These are phyloP conservation scores for Crocallis elinguaria DNA, from an alignment of 2,888 invertebrate genomes.

Conservation along the genomic window DNA sequence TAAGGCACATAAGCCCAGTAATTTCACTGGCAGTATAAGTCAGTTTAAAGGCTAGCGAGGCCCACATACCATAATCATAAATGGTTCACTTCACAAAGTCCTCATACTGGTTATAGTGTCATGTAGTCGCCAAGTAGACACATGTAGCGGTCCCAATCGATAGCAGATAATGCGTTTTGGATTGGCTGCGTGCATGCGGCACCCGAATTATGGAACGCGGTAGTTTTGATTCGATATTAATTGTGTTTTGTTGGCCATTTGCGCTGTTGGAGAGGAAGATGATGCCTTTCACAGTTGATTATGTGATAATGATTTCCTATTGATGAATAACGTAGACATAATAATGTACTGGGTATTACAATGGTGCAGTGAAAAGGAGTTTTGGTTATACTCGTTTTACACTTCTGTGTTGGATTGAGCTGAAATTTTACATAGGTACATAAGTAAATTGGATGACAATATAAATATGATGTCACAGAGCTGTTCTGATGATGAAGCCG, in stretches of 20 bases:
- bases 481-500: no score
- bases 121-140: constrained; percentile 59
- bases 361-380: no score
- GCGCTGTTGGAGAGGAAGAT: neutral
- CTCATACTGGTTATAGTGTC: constrained; percentile 6
- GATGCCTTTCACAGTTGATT: neutral
- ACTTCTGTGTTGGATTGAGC: no score
- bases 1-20: no score
- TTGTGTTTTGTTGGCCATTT: constrained; percentile 25
- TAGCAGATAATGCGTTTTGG: constrained; percentile 68
- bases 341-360: no score
- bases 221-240: constrained; percentile 33
- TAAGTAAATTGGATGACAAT: no score
- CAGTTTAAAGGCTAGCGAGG: neutral
- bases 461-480: no score
- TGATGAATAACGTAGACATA: no score
- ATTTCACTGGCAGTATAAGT: no score
- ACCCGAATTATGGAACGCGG: constrained; percentile 27
- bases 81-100: neutral
- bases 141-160: constrained; percentile 70
- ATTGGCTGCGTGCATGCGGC: constrained; percentile 54
- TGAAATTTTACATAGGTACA: no score
- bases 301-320: no score
- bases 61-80: neutral
- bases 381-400: no score